Evolutionary conservation across 2,113 vertebrate species (phyloP), one percentile per base, ranked within the genome.

Genomic region (Apeltes quadracus): DNA sequence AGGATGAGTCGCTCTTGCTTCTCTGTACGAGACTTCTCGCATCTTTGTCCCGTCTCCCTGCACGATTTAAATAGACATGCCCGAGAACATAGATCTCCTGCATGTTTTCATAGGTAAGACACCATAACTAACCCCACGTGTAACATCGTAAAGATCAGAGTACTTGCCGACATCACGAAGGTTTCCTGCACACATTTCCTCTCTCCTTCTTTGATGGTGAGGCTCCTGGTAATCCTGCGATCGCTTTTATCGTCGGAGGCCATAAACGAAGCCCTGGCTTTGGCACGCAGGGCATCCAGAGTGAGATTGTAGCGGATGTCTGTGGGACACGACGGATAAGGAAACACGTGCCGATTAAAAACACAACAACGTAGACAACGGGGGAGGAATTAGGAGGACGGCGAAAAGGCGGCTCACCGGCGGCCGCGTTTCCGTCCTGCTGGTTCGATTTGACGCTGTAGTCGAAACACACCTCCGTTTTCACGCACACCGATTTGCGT

Each of bases 401-500:
- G 6, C 7, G 12, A 0, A 5, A n/a, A n/a, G n/a, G n/a, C 7
- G 32, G 16, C 94, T 95, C 90, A 97, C 96, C 89, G 66, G 94
- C 88, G 79, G 1, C 0, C 13, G 22, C 0, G 1, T 68, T 0
- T 0, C 0, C 25, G 27, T 89, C 68, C 74, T 92, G 89, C 18
- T 83, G 66, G 57, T 94, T 94, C 5, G 97, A 97, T 79, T 96
- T 98, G 34, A 99, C 56, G 1, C 29, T 91, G 70, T 94, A 94
- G 69, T 68, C 23, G 74, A 98, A 99, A 77, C 98, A 99, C 72
- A 96, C 90, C 0, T 70, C 89, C 7, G 92, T 92, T 0, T 74
- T 90, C 83, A 98, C 96, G 58, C 96, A 98, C 48, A 94, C 92
- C 0, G 94, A 96, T 62, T 87, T 92, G 57, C 89, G 94, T 68